A percentile compares a stretch with the other conserved stretches of the same genome.
Conservation (phyloP, 2,113 vertebrate species). For the Irena cyanogastra region DNA sequence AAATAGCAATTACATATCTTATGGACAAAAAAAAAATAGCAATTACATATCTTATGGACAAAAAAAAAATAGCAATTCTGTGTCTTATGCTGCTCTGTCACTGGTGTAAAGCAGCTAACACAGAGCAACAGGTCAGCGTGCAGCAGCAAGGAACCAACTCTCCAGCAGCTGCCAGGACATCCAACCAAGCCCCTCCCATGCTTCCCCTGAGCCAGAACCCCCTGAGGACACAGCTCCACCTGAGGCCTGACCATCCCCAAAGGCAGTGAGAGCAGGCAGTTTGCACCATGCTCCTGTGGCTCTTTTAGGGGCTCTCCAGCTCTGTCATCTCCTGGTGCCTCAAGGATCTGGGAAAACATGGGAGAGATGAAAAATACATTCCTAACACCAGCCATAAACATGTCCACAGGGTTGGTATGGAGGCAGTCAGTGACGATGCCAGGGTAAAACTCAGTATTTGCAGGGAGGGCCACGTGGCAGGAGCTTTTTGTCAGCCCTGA, state of each 20-base stretch:
- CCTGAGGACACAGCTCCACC: not conserved
- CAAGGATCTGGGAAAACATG: not conserved
- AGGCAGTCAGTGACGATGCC: not conserved
- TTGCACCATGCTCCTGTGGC: rapidly evolving
- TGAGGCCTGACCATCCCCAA: not conserved
- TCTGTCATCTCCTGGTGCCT: not conserved
- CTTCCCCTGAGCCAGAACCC: not conserved
- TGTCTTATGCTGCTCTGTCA: not conserved
- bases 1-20: not conserved
- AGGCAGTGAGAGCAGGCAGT: not conserved
- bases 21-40: not conserved
- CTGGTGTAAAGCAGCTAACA: not conserved
- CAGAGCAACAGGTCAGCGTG: too few relatives aligned
- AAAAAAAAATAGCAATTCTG: not conserved
- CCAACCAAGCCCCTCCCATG: not conserved
- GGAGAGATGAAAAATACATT: not conserved
- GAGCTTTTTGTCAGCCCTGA: not conserved
- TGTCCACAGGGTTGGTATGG: not conserved
- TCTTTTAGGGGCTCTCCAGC: not conserved
- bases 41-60: not conserved
- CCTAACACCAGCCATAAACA: not conserved
- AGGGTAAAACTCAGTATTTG: not conserved
- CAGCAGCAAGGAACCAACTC: not conserved
- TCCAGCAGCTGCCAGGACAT: not conserved
- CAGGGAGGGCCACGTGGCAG: not conserved